Conservation (phyloP, 2,797 vertebrate genomes). For the Cichlasoma orientale region DNA sequence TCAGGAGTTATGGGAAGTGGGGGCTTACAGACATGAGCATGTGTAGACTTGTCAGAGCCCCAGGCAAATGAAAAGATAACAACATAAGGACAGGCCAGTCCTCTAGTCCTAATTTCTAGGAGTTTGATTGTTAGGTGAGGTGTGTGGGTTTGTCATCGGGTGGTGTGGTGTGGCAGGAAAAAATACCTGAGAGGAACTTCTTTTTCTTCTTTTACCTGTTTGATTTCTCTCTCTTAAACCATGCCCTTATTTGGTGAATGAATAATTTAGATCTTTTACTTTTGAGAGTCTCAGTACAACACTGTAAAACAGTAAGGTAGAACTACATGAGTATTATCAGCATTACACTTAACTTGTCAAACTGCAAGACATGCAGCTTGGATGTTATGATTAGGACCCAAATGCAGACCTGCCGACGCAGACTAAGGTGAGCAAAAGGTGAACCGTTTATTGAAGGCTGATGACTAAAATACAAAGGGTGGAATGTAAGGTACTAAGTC, state of each 20-base stretch:
- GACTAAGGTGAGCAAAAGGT: no score
- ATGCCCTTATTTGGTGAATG: background rate
- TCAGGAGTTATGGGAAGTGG: constrained; percentile 6
- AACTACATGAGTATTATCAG: no score
- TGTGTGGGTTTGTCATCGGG: constrained; percentile 9
- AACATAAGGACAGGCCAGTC: constrained; percentile 50
- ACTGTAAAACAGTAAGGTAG: no score
- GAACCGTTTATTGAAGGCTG: no score
- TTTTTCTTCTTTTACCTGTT: background rate
- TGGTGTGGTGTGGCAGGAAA: background rate
- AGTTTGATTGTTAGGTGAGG: constrained; percentile 30
- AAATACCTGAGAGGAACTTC: background rate
- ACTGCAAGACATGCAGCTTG: no score
- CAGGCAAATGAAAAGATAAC: constrained; percentile 35
- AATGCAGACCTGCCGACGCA: no score
- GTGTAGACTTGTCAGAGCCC: constrained; percentile 31
- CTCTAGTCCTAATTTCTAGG: constrained; percentile 24
- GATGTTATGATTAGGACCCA: no score
- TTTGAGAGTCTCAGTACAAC: no score
- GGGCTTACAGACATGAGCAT: constrained; percentile 7
- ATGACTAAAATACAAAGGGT: no score
- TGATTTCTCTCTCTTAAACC: background rate
- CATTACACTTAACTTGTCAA: no score
- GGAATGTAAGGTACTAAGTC: no score
- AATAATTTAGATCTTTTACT: no score